Base-by-base conservation (phyloP, 2,888 invertebrate species). In the Drosophila macrothrix region DNA sequence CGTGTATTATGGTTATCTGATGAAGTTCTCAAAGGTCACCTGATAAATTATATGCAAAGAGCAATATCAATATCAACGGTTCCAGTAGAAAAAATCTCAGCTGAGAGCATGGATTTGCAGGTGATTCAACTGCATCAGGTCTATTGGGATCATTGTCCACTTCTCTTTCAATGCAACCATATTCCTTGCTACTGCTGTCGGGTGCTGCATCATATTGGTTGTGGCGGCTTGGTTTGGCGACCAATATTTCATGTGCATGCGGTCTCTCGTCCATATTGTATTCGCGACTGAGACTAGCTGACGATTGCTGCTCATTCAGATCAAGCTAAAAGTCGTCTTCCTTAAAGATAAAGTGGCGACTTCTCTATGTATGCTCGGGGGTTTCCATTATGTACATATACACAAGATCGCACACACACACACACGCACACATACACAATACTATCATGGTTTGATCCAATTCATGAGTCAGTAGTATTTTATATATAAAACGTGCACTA, bases 11-110 rank as follows among this genome's bases (percentile, higher is more conserved):
- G 5, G 1, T 9, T 28, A 50, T 39, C 22, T n/a, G 6, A 10
- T 9, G 0, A 9, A 9, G 0, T n/a, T 10, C 1, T 4, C 6
- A 1, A 0, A 4, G 70, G 80, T 80, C 78, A 93, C 92, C 87
- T 35, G 93, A 92, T 56, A 93, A 88, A 78, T 91, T 93, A 25
- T 91, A 89, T 22, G 90, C 90, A 63, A 93, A 92, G 4, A 93
- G 82, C 39, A 92, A 60, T 29, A 92, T 71, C 29, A 93, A 71
- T 29, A 92, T 90, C 37, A 90, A 72, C 1, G 92, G 91, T 63
- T 93, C 93, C 31, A 91, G 54, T 0, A 91, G 63, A 73, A 90
- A 91, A 2, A 65, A 84, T 29, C 73, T 49, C 9, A 37, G 31
- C 6, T 52, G 53, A 19, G 62, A 39, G 25, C 56, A 31, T 6